Base-by-base conservation (phyloP, 2,113 vertebrate species). In the Hemichromis elongatus region DNA sequence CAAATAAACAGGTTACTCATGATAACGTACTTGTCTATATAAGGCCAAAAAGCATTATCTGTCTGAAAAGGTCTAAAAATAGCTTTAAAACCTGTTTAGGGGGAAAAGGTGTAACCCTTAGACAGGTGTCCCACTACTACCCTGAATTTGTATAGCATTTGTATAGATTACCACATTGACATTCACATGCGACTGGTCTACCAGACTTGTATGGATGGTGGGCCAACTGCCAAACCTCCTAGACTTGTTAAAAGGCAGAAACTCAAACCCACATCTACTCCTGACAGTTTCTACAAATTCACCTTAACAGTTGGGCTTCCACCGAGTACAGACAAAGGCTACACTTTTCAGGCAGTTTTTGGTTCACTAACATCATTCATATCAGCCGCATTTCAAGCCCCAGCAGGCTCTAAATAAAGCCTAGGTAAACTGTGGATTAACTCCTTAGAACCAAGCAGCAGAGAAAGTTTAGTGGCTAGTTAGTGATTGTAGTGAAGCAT, bases 311-410 rank as follows among this genome's bases (percentile, higher is more conserved):
- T 50, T 73, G 40, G 14, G 40, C 66, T 47, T 73, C 9, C 68
- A 19, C 6, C 16, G 12, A 6, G 0, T 30, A 33, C 70, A 30
- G 24, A 19, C 42, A 33, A 75, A n/a, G 70, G 2, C 6, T 50
- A 0, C 18, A 0, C 26, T 30, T 75, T 75, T 19, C 26, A n/a
- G 26, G 45, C 9, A 47, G 24, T 3, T 47, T 73, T 47, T 28
- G 42, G 26, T 50, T 30, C 16, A 50, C 68, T 75, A 26, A 14
- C 21, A 70, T 1, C 8, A 70, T 40, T 70, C 16, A n/a, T 24
- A 28, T 73, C 42, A 0, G 42, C 68, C 40, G 28, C 28, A 75
- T 50, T 75, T 75, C 16, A 75, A 75, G 68, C 26, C 45, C 26
- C 42, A 5, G 68, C 68, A 75, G 68, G 68, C 26, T 5, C 45